Evolutionary conservation across 1,140 invertebrate genomes (phyloP).

Genomic region (Triops longicaudatus): DNA sequence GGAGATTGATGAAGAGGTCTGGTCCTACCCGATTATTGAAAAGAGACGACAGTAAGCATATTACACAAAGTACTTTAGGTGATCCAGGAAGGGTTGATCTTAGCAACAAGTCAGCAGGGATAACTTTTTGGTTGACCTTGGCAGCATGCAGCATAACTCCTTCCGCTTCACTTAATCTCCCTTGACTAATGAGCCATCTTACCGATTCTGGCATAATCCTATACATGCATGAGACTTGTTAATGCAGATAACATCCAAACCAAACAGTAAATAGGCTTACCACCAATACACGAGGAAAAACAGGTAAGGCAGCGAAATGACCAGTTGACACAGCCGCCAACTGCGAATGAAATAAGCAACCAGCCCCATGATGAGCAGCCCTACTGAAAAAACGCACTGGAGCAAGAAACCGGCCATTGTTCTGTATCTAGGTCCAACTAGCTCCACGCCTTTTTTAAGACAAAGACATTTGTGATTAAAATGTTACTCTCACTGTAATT

Average conservation of each 20-base stretch:
- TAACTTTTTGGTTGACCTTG: constrained; percentile 18
- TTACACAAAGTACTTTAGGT: background rate
- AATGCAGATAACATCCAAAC: background rate
- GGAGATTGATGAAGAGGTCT: background rate
- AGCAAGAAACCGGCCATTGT: constrained; percentile 16
- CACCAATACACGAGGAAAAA: constrained; percentile 20
- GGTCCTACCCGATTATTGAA: background rate
- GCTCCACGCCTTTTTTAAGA: constrained; percentile 22
- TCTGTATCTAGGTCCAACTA: constrained; percentile 18
- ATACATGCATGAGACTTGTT: background rate
- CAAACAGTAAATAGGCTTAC: constrained; percentile 22
- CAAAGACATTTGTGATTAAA: constrained; percentile 18
- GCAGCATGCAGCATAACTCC: constrained; percentile 19
- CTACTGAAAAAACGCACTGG: constrained; percentile 24
- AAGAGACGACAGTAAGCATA: background rate
- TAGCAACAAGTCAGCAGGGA: constrained; percentile 20
- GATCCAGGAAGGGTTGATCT: background rate
- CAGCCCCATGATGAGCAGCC: constrained; percentile 17
- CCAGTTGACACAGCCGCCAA: constrained; percentile 25
- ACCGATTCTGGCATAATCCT: constrained; percentile 22
- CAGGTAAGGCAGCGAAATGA: constrained; percentile 26
- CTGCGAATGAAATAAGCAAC: constrained; percentile 27
- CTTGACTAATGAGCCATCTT: constrained; percentile 28
- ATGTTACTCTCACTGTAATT: background rate
- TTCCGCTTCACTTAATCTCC: constrained; percentile 9